phyloP scores from a whole-genome alignment of 2,888 invertebrate genomes.

The Thymelicus acteon region DNA sequence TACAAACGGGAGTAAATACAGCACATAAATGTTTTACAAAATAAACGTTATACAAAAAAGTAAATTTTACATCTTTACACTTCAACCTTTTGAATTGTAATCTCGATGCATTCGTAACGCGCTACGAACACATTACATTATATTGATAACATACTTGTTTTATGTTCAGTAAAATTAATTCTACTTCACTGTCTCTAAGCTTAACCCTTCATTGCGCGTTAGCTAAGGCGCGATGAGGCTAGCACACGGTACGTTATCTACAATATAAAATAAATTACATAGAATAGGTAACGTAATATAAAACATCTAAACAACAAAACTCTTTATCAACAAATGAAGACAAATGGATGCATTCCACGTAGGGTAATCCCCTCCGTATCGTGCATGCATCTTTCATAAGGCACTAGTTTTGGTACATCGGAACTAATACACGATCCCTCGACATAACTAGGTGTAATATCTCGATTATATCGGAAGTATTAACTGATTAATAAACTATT shows the following conservation, averaged over 20 bases:
- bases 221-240: conserved; percentile 4
- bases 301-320: conserved; percentile 39
- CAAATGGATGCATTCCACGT: conserved; percentile 1
- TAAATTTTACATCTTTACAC: conserved; percentile 39
- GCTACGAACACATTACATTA: background rate
- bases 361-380: background rate
- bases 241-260: conserved; percentile 1
- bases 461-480: conserved; percentile 16
- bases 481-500: conserved; percentile 28
- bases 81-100: conserved; percentile 30
- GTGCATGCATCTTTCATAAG: conserved; percentile 56
- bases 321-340: conserved; percentile 12
- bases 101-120: background rate
- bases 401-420: conserved; percentile 59
- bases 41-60: conserved; percentile 39
- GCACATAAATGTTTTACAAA: conserved; percentile 60
- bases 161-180: background rate
- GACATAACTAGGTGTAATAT: conserved; percentile 3
- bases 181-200: background rate
- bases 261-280: background rate
- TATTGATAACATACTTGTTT: background rate
- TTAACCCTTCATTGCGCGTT: background rate
- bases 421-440: conserved; percentile 23
- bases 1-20: conserved; percentile 45
- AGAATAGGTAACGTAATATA: conserved; percentile 38